Evolutionary conservation across 1,140 invertebrate species (phyloP).

Genomic region (Drosophila yakuba): DNA sequence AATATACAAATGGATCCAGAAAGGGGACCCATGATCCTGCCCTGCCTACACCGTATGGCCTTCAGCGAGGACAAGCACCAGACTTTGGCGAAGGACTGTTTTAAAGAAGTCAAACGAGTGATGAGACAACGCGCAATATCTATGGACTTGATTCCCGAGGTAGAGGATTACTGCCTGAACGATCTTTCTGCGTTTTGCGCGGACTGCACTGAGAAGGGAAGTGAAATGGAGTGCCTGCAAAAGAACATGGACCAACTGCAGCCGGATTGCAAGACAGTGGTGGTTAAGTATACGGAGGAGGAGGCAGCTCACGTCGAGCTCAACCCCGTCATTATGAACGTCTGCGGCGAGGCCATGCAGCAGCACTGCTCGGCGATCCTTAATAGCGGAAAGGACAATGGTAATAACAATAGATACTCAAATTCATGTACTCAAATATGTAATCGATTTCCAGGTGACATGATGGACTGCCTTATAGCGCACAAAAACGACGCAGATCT

Average conservation of each 20-base stretch:
- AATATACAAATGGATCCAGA: slow-evolving; percentile 89
- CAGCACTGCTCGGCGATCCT: slow-evolving; percentile 90
- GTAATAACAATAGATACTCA: slow-evolving; percentile 21
- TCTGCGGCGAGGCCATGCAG: slow-evolving; percentile 93
- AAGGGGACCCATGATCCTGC: slow-evolving; percentile 92
- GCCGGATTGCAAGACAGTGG: slow-evolving; percentile 85
- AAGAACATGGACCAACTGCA: slow-evolving; percentile 91
- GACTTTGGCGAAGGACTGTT: slow-evolving; percentile 88
- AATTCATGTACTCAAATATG: background rate
- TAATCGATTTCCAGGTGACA: slow-evolving; percentile 86
- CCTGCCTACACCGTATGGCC: slow-evolving; percentile 96
- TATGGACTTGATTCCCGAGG: slow-evolving; percentile 96
- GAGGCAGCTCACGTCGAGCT: slow-evolving; percentile 94
- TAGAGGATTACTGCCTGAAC: slow-evolving; percentile 95
- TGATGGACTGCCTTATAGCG: slow-evolving; percentile 97
- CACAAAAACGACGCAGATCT: slow-evolving; percentile 95
- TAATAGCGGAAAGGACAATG: slow-evolving; percentile 90
- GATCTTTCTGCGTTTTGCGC: slow-evolving; percentile 94
- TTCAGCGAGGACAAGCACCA: slow-evolving; percentile 90
- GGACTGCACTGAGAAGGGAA: slow-evolving; percentile 92
- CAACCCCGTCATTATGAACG: slow-evolving; percentile 92
- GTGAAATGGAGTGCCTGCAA: slow-evolving; percentile 97
- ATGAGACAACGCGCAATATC: slow-evolving; percentile 96
- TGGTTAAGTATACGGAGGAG: slow-evolving; percentile 95
- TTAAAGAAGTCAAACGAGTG: slow-evolving; percentile 92